phyloP scores from a whole-genome alignment of 1,140 invertebrate genomes.

The Drosophila pallidifrons region DNA sequence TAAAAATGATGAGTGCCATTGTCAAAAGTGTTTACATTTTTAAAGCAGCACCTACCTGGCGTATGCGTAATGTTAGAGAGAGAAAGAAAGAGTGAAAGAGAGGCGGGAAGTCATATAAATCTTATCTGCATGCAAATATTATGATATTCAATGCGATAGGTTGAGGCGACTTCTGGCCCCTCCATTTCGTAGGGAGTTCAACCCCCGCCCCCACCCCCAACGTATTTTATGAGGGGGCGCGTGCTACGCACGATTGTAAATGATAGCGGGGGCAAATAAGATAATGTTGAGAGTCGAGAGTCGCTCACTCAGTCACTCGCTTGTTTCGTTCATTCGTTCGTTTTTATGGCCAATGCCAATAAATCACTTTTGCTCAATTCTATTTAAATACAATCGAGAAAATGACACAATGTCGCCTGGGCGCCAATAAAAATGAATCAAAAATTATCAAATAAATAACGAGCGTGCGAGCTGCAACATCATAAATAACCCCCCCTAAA shows the following conservation, averaged over 20 bases:
- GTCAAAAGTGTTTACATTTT: constrained; percentile 21
- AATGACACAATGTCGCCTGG: constrained; percentile 72
- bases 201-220: too few species aligned
- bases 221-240: constrained; percentile 36
- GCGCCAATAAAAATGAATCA: constrained; percentile 80
- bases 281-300: constrained; percentile 37
- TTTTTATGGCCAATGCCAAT: constrained; percentile 53
- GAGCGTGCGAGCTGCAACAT: constrained; percentile 32
- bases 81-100: not conserved
- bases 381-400: constrained; percentile 61
- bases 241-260: constrained; percentile 48
- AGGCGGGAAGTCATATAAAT: constrained; percentile 6
- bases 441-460: constrained; percentile 83
- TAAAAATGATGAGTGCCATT: constrained; percentile 19
- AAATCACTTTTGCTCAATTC: constrained; percentile 63
- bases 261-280: constrained; percentile 54
- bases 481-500: constrained; percentile 59
- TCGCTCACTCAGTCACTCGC: not conserved
- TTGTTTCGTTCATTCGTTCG: not conserved
- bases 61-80: constrained; percentile 54
- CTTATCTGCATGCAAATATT: constrained; percentile 60
- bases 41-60: constrained; percentile 15
- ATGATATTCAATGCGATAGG: constrained; percentile 26
- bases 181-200: not conserved
- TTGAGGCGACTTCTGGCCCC: constrained; percentile 6